Evolutionary conservation across 53 echinoderm and acorn worm genomes (phyloP).

Genomic region (Luidia sarsii): DNA sequence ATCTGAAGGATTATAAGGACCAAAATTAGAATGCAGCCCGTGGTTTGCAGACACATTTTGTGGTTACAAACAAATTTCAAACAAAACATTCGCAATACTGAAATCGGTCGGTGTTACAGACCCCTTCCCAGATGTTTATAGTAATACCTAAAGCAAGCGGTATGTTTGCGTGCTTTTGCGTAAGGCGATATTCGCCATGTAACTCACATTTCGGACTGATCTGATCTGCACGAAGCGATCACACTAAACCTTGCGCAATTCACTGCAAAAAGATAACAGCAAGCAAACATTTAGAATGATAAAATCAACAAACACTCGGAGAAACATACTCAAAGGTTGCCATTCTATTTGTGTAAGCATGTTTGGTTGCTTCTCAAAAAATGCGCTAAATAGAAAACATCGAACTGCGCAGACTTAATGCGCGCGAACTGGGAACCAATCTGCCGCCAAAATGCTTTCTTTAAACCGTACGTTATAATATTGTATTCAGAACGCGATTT

Average conservation of each 20-base stretch:
- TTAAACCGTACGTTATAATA: not conserved
- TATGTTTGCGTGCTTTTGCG: constrained; percentile 3
- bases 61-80: too few relatives aligned
- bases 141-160: not conserved
- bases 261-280: too few relatives aligned
- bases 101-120: constrained; percentile 37
- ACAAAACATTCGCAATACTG: constrained; percentile 29
- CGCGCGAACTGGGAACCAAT: too few relatives aligned
- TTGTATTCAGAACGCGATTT: constrained; percentile 18
- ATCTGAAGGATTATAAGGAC: not conserved
- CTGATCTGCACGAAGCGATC: too few relatives aligned
- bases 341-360: too few relatives aligned
- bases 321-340: not conserved
- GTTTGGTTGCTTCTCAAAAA: too few relatives aligned
- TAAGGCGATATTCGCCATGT: constrained; percentile 34
- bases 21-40: not conserved
- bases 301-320: not conserved
- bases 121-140: constrained; percentile 29
- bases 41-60: not conserved
- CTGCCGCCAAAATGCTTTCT: too few relatives aligned
- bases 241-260: not conserved
- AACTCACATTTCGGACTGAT: constrained; percentile 23
- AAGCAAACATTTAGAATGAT: too few relatives aligned
- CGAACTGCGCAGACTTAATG: too few relatives aligned
- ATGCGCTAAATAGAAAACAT: too few relatives aligned